A percentile compares a stretch with the other conserved stretches of the same genome.
phyloP scores from a whole-genome alignment of 2,888 invertebrate species.

The Hemaris fuciformis region DNA sequence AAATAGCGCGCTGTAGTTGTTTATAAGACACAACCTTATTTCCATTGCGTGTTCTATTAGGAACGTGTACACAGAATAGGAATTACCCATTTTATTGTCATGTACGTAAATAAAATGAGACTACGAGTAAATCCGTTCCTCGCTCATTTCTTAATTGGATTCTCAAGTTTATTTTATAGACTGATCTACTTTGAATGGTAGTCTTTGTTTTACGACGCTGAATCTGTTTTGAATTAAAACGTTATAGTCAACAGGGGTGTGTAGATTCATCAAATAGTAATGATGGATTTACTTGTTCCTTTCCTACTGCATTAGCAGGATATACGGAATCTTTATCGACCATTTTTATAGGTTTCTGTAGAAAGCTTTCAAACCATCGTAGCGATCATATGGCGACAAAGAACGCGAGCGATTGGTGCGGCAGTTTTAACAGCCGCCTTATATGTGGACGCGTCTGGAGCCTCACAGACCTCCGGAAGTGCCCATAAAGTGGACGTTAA shows the following conservation, averaged over 20 bases:
- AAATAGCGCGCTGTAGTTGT: background rate
- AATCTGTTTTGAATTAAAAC: constrained; percentile 47
- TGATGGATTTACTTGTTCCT: background rate
- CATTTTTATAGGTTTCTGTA: constrained; percentile 37
- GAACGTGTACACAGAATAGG: constrained; percentile 43
- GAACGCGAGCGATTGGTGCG: constrained; percentile 53
- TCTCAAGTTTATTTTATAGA: constrained; percentile 75
- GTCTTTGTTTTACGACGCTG: constrained; percentile 62
- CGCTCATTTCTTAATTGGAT: constrained; percentile 76
- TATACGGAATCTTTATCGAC: constrained; percentile 32
- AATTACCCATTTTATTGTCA: constrained; percentile 58
- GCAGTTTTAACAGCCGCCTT: constrained; percentile 63
- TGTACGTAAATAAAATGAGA: constrained; percentile 66
- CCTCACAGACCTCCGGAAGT: constrained; percentile 70
- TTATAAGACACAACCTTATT: background rate
- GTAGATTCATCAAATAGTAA: background rate
- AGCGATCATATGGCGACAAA: constrained; percentile 46
- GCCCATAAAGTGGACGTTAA: constrained; percentile 79
- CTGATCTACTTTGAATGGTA: constrained; percentile 65
- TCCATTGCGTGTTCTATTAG: constrained; percentile 37
- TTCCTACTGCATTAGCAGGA: constrained; percentile 15
- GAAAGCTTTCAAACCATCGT: constrained; percentile 21
- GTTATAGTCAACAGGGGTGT: constrained; percentile 8
- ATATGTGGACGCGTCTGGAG: constrained; percentile 67
- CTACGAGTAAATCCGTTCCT: constrained; percentile 64